Evolutionary conservation across 2,797 vertebrate species (phyloP), one percentile per base, ranked within the genome.

Genomic region (Pantherophis alleghaniensis): DNA sequence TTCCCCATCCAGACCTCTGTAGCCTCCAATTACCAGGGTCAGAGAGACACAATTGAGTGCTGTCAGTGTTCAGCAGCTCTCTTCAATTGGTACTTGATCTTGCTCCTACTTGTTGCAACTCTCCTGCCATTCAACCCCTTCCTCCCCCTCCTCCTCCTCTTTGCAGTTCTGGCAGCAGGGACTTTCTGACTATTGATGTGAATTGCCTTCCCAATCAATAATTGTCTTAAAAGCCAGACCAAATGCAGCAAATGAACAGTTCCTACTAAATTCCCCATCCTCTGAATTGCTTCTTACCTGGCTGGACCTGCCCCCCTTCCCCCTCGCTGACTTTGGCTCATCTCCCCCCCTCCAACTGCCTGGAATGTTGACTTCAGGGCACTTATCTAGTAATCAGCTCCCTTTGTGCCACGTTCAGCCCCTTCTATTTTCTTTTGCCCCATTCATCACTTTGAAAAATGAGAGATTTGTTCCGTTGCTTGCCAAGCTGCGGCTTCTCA

Each of bases 391-490:
- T 92, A 94, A 96, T 96, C 96, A 57, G 94, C 94, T 96, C 95
- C 96, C 37, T 95, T 90, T 94, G 95, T 92, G 91, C 95, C 96
- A 95, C 93, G 91, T 96, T 92, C 0, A 59, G 60, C 95, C 94
- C 96, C 95, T 95, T 95, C 97, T 94, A 95, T 96, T 96, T 97
- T 95, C 90, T 95, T 96, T 96, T 95, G 92, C 96, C 94, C 95
- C 96, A 97, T 97, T 94, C 95, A 97, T 97, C 96, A 97, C 96
- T 95, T 95, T 97, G 95, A 97, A 92, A 95, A 96, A 96, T 92
- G 94, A 93, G 51, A 86, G 1, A 0, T 90, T 94, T 93, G 93
- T 92, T 94, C 93, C 90, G n/a, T 93, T 79, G 47, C 91, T 60
- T 3, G 0, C 92, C 89, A 92, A 90, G 7, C 94, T 86, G 83